These are phyloP conservation scores for Nasonia giraulti DNA, from an alignment of 1,140 invertebrate species.

Conservation along the genomic window DNA sequence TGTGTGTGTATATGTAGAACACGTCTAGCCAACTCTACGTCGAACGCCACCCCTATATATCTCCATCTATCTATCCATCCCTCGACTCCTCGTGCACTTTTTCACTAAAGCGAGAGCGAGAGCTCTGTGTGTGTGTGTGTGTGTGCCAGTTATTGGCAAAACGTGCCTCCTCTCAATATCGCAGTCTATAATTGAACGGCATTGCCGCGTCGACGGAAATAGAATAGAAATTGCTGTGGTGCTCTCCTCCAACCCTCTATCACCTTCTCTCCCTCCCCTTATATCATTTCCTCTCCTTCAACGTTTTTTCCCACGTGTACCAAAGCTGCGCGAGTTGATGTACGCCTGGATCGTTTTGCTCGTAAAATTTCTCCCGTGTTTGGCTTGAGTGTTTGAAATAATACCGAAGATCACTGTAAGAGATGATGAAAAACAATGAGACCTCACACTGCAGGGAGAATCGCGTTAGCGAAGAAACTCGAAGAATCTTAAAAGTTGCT, in stretches of 20 bases:
- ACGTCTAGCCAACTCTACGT: neutral
- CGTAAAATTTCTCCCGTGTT: no score
- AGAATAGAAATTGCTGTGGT: conserved; percentile 67
- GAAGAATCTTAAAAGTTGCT: neutral
- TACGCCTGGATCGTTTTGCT: neutral
- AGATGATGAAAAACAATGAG: neutral
- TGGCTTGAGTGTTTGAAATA: no score
- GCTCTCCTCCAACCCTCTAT: neutral
- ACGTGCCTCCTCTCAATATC: conserved; percentile 67
- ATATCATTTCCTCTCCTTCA: neutral
- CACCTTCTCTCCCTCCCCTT: neutral
- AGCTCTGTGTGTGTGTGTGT: neutral
- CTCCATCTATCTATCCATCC: neutral
- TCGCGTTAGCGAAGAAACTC: neutral
- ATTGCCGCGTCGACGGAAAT: conserved; percentile 69
- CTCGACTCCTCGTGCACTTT: neutral
- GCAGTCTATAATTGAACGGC: conserved; percentile 70
- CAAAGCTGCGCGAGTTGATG: no score
- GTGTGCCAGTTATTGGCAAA: conserved; percentile 65
- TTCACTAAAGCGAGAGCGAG: neutral
- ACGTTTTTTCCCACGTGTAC: neutral
- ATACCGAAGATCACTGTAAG: no score
- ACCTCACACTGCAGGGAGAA: neutral
- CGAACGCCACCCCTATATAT: neutral
- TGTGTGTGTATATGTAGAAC: neutral